A percentile compares a stretch with the other conserved stretches of the same genome.
Evolutionary conservation across 1,140 invertebrate species (phyloP).

Genomic region (Amyelois transitella): DNA sequence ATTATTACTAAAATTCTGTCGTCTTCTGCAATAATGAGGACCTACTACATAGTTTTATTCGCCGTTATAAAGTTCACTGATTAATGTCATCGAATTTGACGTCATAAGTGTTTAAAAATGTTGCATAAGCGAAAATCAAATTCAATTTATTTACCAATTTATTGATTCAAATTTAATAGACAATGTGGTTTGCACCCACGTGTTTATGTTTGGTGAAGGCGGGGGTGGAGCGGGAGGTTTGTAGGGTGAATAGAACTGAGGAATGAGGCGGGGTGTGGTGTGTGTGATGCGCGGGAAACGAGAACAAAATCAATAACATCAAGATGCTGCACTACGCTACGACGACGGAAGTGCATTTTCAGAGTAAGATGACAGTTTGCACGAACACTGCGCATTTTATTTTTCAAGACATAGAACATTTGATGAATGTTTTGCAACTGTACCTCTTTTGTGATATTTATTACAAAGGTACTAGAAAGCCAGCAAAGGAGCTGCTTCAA

Average conservation of each 20-base stretch:
- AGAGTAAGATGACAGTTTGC: neutral
- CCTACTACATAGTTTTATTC: too few relatives aligned
- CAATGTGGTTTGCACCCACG: conserved; percentile 20
- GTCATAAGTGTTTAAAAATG: too few relatives aligned
- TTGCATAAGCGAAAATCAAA: too few relatives aligned
- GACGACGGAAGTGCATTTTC: neutral
- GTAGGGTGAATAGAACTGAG: conserved; percentile 10
- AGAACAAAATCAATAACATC: conserved; percentile 52
- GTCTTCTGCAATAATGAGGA: too few relatives aligned
- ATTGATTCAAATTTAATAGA: neutral
- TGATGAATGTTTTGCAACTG: too few relatives aligned
- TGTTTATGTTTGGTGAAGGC: conserved; percentile 38
- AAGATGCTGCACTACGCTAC: conserved; percentile 30
- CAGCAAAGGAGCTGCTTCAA: too few relatives aligned
- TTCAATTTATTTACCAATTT: neutral
- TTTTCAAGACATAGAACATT: neutral
- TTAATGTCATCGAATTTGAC: too few relatives aligned
- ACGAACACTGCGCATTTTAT: neutral
- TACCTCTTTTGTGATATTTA: too few relatives aligned
- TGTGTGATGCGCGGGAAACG: conserved; percentile 33
- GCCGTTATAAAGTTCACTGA: too few relatives aligned
- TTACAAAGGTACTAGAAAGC: too few relatives aligned
- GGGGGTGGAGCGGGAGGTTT: conserved; percentile 15
- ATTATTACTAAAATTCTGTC: too few relatives aligned
- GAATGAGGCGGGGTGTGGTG: conserved; percentile 14